Evolutionary conservation across 2,113 vertebrate genomes (phyloP).

Genomic region (Equus quagga): DNA sequence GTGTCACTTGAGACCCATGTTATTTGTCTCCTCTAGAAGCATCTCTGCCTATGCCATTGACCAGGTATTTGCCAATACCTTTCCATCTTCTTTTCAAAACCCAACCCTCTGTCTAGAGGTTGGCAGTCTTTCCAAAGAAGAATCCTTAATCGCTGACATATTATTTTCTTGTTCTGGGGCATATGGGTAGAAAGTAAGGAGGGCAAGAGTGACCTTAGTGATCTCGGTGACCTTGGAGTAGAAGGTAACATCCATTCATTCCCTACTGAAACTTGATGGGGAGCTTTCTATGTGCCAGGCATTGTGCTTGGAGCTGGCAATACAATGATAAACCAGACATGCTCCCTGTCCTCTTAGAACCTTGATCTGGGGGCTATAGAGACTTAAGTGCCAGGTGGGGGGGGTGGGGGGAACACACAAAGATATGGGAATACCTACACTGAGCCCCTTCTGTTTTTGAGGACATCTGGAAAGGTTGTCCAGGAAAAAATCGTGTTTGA

Average conservation of each 20-base stretch:
- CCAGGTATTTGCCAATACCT: neutral
- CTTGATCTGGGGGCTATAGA: neutral
- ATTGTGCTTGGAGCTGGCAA: neutral
- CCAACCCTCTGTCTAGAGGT: neutral
- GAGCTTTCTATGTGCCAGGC: neutral
- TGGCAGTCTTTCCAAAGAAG: slow-evolving; percentile 1
- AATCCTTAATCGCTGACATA: neutral
- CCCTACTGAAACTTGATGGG: neutral
- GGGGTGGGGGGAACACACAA: neutral
- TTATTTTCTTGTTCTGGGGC: neutral
- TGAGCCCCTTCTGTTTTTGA: neutral
- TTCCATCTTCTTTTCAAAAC: neutral
- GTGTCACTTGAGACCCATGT: neutral
- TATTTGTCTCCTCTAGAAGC: neutral
- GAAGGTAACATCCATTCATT: neutral
- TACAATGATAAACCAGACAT: neutral
- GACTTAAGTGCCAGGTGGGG: neutral
- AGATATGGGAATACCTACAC: neutral
- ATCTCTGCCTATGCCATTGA: neutral
- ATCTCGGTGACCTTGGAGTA: neutral
- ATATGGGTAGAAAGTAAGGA: neutral
- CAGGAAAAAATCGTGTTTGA: neutral
- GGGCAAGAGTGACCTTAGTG: neutral
- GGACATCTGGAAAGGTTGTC: neutral
- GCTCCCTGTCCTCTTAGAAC: neutral